Evolutionary conservation across 2,797 vertebrate genomes (phyloP).

Genomic region (Cuculus canorus): DNA sequence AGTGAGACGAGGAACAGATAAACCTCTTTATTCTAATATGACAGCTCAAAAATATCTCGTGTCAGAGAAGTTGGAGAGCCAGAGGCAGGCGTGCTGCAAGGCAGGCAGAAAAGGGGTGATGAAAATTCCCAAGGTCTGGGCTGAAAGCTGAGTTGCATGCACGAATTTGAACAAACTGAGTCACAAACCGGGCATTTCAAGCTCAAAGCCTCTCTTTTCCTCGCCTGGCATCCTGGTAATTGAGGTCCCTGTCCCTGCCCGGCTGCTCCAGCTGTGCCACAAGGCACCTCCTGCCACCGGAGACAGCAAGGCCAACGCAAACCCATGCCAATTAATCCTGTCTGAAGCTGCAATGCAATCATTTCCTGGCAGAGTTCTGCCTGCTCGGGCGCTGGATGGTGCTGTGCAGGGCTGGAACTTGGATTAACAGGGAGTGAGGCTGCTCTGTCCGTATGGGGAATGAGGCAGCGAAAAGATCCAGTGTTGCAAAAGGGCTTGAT

Average conservation of each 20-base stretch:
- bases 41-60: not conserved
- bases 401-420: not conserved
- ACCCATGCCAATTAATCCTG: not conserved
- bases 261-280: not conserved
- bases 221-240: fast-evolving
- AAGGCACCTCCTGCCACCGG: not conserved
- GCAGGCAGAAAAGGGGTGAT: not conserved
- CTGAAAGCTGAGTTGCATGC: not conserved
- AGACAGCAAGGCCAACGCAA: not conserved
- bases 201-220: not conserved
- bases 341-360: not conserved
- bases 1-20: not conserved
- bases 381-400: not conserved
- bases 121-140: not conserved
- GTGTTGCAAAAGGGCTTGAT: not conserved
- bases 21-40: not conserved
- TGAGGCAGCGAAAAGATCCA: not conserved
- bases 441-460: not conserved
- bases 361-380: not conserved
- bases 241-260: not conserved
- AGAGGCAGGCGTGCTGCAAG: not conserved
- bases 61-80: not conserved
- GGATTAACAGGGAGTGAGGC: not conserved
- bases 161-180: not conserved
- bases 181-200: not conserved